Conservation (phyloP, 1,140 invertebrate species). For the Yoshiicerus persimilis region DNA sequence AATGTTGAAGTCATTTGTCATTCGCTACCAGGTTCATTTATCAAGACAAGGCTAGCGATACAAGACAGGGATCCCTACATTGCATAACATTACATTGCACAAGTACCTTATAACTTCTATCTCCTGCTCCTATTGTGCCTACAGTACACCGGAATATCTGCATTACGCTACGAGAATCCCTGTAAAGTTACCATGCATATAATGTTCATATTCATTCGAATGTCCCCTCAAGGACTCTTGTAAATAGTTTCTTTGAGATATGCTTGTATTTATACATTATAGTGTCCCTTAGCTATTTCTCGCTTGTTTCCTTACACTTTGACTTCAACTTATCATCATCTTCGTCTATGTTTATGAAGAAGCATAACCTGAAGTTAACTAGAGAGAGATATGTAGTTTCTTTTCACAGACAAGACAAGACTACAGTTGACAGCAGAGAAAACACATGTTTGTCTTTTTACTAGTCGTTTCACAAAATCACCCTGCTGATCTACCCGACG, state of each 20-base stretch:
- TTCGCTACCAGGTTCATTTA: conserved; percentile 39
- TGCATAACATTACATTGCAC: conserved; percentile 14
- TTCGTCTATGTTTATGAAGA: background rate
- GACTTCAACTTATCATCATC: conserved; percentile 13
- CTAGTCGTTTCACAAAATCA: conserved; percentile 15
- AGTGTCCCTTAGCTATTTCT: conserved; percentile 1
- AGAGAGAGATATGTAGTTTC: background rate
- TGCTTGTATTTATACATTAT: background rate
- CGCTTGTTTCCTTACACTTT: background rate
- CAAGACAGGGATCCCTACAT: conserved; percentile 3
- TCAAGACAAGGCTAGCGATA: conserved; percentile 24
- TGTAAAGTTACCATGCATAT: background rate
- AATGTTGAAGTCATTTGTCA: conserved; percentile 45
- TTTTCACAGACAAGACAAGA: background rate
- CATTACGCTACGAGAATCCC: no score
- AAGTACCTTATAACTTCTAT: background rate
- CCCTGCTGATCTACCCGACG: conserved; percentile 9
- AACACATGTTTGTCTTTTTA: conserved; percentile 26
- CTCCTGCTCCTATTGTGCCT: no score
- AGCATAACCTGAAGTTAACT: background rate
- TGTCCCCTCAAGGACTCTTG: conserved; percentile 18
- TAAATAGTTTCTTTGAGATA: background rate
- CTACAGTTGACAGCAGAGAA: background rate
- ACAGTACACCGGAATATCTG: no score
- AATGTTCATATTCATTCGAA: background rate